A percentile compares a stretch with the other conserved stretches of the same genome.
Conservation (phyloP, 1,140 invertebrate species). For the Drosophila busckii region DNA sequence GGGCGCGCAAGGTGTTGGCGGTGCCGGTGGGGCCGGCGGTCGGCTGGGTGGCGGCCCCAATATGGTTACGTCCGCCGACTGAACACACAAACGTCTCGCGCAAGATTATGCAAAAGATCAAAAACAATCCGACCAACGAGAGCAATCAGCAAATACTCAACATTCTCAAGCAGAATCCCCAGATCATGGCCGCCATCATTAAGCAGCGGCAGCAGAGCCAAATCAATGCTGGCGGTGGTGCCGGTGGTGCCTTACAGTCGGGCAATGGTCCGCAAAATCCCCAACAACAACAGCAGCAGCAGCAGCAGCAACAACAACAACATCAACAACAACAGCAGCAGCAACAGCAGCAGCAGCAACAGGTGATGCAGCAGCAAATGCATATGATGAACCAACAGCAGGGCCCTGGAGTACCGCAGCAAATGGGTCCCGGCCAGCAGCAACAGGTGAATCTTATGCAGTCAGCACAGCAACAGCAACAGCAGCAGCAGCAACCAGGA, state of each 20-base stretch:
- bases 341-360: slow-evolving; percentile 80
- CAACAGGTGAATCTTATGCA: slow-evolving; percentile 59
- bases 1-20: slow-evolving; percentile 76
- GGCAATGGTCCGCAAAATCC: slow-evolving; percentile 73
- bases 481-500: slow-evolving; percentile 40
- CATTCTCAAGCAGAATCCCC: slow-evolving; percentile 96
- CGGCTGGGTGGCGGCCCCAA: slow-evolving; percentile 74
- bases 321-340: slow-evolving; percentile 79
- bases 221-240: slow-evolving; percentile 63
- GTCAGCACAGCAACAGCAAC: slow-evolving; percentile 32
- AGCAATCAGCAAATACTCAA: slow-evolving; percentile 95
- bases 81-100: slow-evolving; percentile 90
- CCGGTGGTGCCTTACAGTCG: slow-evolving; percentile 61
- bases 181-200: slow-evolving; percentile 97
- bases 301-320: slow-evolving; percentile 78
- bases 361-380: slow-evolving; percentile 79
- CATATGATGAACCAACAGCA: slow-evolving; percentile 81
- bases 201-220: slow-evolving; percentile 88
- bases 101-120: slow-evolving; percentile 93
- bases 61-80: slow-evolving; percentile 70
- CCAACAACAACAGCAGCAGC: slow-evolving; percentile 80
- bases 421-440: slow-evolving; percentile 78
- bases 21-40: slow-evolving; percentile 79
- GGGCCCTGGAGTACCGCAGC: slow-evolving; percentile 79
- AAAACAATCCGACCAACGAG: slow-evolving; percentile 90